These are phyloP conservation scores for Myzus persicae DNA, from an alignment of 1,140 invertebrate species.

Conservation along the genomic window DNA sequence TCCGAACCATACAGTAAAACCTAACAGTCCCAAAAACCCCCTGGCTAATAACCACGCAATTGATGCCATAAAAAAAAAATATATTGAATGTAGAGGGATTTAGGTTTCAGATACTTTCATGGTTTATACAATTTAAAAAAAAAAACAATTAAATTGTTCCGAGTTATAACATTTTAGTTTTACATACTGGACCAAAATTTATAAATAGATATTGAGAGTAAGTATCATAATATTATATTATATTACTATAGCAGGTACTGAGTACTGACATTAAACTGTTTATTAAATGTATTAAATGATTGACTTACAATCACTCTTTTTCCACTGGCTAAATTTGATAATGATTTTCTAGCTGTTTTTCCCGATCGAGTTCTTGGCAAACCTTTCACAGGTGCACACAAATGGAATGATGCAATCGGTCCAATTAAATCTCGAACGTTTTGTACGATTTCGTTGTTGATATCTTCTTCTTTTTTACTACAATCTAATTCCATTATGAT, in stretches of 20 bases:
- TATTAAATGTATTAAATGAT: background rate
- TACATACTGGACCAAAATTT: no score
- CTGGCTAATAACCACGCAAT: no score
- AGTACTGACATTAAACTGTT: background rate
- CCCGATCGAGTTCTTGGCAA: slow-evolving; percentile 80
- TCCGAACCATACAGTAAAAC: no score
- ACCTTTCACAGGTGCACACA: slow-evolving; percentile 77
- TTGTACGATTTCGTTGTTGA: slow-evolving; percentile 73
- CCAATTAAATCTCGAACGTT: slow-evolving; percentile 83
- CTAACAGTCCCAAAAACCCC: no score
- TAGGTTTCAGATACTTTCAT: background rate
- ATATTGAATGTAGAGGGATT: no score
- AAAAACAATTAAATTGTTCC: background rate
- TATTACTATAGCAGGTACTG: no score
- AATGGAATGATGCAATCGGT: slow-evolving; percentile 86
- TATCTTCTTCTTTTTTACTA: slow-evolving; percentile 69
- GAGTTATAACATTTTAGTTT: background rate
- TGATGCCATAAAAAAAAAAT: no score
- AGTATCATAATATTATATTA: no score
- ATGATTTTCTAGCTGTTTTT: slow-evolving; percentile 86
- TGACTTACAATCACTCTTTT: slow-evolving; percentile 74
- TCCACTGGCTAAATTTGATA: slow-evolving; percentile 81
- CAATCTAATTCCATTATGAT: slow-evolving; percentile 64
- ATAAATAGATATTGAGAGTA: no score
- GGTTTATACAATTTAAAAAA: no score